Evolutionary conservation across 2,888 invertebrate species (phyloP).

Genomic region (Cybosia mesomella): DNA sequence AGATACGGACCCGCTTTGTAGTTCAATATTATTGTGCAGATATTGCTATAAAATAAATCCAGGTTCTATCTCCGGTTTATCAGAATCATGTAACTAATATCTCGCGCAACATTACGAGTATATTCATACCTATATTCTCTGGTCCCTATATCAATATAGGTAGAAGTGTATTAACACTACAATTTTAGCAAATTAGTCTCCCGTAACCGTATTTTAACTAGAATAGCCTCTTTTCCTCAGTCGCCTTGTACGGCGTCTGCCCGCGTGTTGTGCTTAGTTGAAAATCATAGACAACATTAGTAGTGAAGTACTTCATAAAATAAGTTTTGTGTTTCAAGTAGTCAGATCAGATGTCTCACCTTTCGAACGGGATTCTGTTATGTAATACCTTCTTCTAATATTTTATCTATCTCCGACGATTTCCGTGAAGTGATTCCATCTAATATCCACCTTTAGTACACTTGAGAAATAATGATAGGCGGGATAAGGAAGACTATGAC

Average conservation of each 20-base stretch:
- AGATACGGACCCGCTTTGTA: constrained; percentile 14
- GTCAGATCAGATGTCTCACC: neutral
- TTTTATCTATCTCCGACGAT: neutral
- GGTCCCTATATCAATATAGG: neutral
- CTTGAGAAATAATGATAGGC: neutral
- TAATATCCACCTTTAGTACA: neutral
- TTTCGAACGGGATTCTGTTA: neutral
- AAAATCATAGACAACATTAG: neutral
- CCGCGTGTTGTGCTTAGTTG: neutral
- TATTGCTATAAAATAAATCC: constrained; percentile 1
- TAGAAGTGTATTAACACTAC: neutral
- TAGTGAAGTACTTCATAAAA: neutral
- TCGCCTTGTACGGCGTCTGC: neutral
- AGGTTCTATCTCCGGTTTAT: neutral
- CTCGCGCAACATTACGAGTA: neutral
- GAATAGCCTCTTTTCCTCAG: neutral
- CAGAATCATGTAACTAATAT: neutral
- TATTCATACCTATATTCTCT: neutral
- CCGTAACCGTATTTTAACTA: neutral
- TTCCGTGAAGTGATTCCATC: neutral
- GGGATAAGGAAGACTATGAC: neutral
- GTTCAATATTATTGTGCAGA: constrained; percentile 9
- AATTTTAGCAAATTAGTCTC: neutral
- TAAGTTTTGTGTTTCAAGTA: neutral
- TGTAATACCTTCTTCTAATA: neutral